A percentile compares a stretch with the other conserved stretches of the same genome.
These are phyloP conservation scores for Thereva unica DNA, from an alignment of 2,888 invertebrate species.

Conservation along the genomic window DNA sequence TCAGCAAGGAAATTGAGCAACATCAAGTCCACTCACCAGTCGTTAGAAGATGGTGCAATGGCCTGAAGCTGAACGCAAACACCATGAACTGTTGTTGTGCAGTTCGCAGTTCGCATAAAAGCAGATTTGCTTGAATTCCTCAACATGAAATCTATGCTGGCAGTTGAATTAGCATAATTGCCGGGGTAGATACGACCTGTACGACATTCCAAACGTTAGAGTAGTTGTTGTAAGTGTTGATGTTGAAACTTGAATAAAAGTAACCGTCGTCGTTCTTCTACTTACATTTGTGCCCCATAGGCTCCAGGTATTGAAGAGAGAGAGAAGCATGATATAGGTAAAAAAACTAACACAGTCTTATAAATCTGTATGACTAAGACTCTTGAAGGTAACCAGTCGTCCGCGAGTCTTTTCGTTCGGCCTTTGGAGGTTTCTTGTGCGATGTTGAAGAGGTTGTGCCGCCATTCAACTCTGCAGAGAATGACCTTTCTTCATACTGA, in stretches of 20 bases:
- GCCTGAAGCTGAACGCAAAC: constrained; percentile 11
- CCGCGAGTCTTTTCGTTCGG: constrained; percentile 35
- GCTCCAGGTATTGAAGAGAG: constrained; percentile 6
- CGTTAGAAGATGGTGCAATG: constrained; percentile 31
- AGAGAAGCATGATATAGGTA: constrained; percentile 25
- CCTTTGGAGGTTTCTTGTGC: constrained; percentile 35
- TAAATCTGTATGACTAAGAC: constrained; percentile 27
- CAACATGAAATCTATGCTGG: constrained; percentile 20
- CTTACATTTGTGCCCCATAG: neutral
- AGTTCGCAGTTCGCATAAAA: constrained; percentile 1
- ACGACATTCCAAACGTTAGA: neutral
- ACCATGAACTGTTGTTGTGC: neutral
- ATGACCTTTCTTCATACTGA: constrained; percentile 38
- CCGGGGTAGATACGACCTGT: neutral
- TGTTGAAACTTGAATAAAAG: constrained; percentile 8
- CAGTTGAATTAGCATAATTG: constrained; percentile 28
- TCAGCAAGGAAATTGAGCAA: neutral
- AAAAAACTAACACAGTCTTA: neutral
- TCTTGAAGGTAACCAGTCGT: constrained; percentile 26
- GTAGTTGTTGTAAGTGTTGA: constrained; percentile 1
- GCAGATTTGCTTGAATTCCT: constrained; percentile 11
- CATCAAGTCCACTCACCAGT: neutral
- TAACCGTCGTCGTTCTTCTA: constrained; percentile 4
- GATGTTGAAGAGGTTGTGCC: constrained; percentile 23
- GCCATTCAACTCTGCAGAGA: constrained; percentile 33